These are phyloP conservation scores for Channa maculata DNA, from an alignment of 2,113 vertebrate species.

Conservation along the genomic window DNA sequence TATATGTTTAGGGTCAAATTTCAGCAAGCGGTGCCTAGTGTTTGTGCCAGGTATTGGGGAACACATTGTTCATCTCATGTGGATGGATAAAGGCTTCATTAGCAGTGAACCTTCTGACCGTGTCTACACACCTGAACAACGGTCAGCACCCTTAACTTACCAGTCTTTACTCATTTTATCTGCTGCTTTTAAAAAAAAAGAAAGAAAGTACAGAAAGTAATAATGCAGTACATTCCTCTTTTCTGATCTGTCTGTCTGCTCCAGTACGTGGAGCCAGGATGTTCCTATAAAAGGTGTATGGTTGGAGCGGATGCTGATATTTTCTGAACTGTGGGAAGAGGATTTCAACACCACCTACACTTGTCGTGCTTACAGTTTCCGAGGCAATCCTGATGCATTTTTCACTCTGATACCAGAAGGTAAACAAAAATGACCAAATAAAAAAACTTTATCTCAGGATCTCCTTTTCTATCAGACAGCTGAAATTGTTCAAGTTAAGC, in stretches of 20 bases:
- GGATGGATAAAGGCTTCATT: conserved; percentile 32
- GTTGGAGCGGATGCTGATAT: conserved; percentile 62
- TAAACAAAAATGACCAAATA: conserved; percentile 55
- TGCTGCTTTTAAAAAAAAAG: neutral
- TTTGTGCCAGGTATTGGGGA: conserved; percentile 66
- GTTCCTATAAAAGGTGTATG: conserved; percentile 37
- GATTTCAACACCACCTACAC: conserved; percentile 87
- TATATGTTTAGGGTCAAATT: conserved; percentile 80
- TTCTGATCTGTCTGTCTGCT: neutral
- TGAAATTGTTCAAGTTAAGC: no score
- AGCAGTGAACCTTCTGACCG: neutral
- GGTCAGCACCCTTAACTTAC: conserved; percentile 47
- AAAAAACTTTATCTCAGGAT: no score
- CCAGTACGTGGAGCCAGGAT: conserved; percentile 27
- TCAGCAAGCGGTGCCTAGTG: conserved; percentile 84
- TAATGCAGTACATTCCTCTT: neutral
- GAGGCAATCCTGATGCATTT: conserved; percentile 48
- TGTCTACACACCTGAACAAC: conserved; percentile 15
- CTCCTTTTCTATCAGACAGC: no score
- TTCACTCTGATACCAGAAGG: conserved; percentile 84
- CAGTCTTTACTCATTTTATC: neutral
- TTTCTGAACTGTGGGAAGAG: conserved; percentile 81
- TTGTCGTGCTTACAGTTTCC: conserved; percentile 69
- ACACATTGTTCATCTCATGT: conserved; percentile 4
- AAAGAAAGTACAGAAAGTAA: neutral